Base-by-base conservation (phyloP, 2,113 vertebrate genomes). In the Antennarius striatus region DNA sequence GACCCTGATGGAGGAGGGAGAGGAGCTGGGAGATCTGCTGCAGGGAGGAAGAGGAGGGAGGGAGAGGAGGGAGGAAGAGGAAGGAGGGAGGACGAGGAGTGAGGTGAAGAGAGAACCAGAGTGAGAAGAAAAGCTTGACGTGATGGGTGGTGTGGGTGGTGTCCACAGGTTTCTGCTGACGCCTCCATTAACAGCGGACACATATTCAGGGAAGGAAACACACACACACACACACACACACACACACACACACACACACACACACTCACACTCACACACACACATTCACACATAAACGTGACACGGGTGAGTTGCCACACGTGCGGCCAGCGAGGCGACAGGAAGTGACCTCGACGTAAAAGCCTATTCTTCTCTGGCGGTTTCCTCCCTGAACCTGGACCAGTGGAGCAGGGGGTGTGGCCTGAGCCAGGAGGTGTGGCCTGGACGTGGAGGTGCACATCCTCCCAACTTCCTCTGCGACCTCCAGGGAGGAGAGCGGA, bases 11-110 rank as follows among this genome's bases (percentile, higher is more conserved):
- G 74, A 99, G 93, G 75, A 99, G 93, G 47, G 97, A 95, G 81
- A 99, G 93, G 89, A 99, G 94, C 95, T 98, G 96, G 58, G 97
- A 99, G 88, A 99, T 96, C 94, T 99, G 96, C 95, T 96, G 91
- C 70, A 83, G 92, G 91, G 82, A 54, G 52, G 48, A 53, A 15
- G 49, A 63, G 59, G 42, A 52, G 46, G 22, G 10, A 50, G 16
- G 12, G 11, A 42, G 32, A 67, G n/a, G 6, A 16, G 10, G 7
- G 6, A 8, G 4, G 4, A 4, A 45, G 32, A 36, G 5, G 32
- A 36, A 5, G 32, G 32, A 36, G 32, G 7, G 32, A 36, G 22
- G 22, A 22, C 1, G 22, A 5, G 32, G 32, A 36, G 32, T 1
- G 32, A 36, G 32, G 32, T 4, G 32, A 36, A 36, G 32, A 36